These are phyloP conservation scores for Agelas oroides DNA, from an alignment of 37 sponge, comb jelly and placozoan species.

Conservation along the genomic window DNA sequence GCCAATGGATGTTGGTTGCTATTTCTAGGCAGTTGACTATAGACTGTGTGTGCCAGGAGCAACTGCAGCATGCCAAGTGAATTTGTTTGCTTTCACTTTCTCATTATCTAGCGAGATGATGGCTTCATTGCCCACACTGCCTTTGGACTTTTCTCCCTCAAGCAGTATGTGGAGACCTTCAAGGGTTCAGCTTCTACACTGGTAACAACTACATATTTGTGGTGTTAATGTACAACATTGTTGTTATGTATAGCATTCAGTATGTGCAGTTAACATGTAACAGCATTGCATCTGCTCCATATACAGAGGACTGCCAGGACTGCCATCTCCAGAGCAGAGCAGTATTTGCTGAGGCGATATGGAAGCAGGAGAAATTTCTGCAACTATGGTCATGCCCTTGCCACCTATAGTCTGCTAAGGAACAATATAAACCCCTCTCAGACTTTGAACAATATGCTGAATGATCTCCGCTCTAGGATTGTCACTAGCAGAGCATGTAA, in stretches of 20 bases:
- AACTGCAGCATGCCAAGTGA: too few relatives aligned
- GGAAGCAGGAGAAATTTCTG: background rate
- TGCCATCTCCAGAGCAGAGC: constrained; percentile 20
- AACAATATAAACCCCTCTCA: background rate
- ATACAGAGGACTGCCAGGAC: background rate
- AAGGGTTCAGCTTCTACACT: too few relatives aligned
- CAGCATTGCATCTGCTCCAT: too few relatives aligned
- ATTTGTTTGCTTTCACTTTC: too few relatives aligned
- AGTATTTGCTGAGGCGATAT: background rate
- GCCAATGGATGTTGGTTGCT: too few relatives aligned
- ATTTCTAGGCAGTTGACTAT: too few relatives aligned
- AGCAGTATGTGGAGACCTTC: constrained; percentile 16
- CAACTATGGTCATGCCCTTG: constrained; percentile 43
- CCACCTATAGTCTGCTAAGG: constrained; percentile 17
- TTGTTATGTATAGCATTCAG: too few relatives aligned
- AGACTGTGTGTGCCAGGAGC: too few relatives aligned
- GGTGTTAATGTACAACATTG: too few relatives aligned
- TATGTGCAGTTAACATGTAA: too few relatives aligned
- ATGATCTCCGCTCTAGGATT: constrained; percentile 10
- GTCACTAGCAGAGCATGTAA: constrained; percentile 17
- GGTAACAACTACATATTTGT: too few relatives aligned
- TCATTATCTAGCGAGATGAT: background rate
- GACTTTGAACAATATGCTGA: background rate
- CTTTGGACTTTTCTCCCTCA: constrained; percentile 33
- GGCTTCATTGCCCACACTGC: constrained; percentile 23